Base-by-base conservation (phyloP, 2,113 vertebrate genomes). In the Willisornis vidua region DNA sequence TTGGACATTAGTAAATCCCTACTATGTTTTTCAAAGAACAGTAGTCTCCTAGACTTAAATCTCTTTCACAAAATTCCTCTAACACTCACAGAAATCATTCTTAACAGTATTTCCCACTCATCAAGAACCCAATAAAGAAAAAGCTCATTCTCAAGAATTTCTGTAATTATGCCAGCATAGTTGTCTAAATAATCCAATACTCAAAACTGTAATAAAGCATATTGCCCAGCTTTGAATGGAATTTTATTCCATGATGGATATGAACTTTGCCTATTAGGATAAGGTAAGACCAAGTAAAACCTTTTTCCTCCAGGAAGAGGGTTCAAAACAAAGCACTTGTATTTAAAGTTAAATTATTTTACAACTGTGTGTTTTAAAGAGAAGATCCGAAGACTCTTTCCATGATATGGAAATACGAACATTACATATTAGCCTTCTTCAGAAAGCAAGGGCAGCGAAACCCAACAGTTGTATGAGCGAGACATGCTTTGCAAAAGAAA, bases 111-210 rank as follows among this genome's bases (percentile, higher is more conserved):
- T 80, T 74, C 68, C 72, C 10, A 55, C 54, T 86, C 46, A 73
- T 51, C 35, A 33, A 83, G 51, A 86, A 25, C 51, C 89, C 63
- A 43, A 67, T 20, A 77, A 90, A 74, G 18, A 59, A 87, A 85
- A 76, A 67, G 35, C 31, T 76, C 43, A 35, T 39, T 54, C 31
- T 17, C 20, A 87, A 83, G 55, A 81, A 73, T 45, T 83, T 73
- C 63, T 77, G 26, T 59, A 88, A 91, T 63, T 93, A 68, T 25
- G 26, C 26, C 52, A 63, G 75, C 62, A 74, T 2, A 87, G 45
- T 37, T 83, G 58, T 89, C 73, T 70, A 85, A 89, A 89, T 14
- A 76, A 19, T 54, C 66, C 68, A 87, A 87, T 55, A 83, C 43
- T 80, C 46, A 70, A 59, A 59, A 77, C 35, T 91, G 31, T 54